phyloP scores from a whole-genome alignment of 2,113 vertebrate genomes.

The Porphyrio hochstetteri region DNA sequence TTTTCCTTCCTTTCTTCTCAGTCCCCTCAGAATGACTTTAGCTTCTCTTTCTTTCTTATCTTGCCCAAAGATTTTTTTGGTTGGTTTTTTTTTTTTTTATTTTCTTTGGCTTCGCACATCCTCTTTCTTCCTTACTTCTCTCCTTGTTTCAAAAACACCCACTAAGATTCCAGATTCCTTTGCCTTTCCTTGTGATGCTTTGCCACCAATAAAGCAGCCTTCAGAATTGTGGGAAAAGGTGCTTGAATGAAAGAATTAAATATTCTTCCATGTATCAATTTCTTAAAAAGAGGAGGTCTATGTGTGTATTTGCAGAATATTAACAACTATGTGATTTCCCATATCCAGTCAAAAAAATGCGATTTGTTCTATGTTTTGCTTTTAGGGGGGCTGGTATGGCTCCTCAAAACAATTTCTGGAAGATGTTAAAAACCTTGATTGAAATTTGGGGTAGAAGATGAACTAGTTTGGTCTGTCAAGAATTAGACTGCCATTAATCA shows the following conservation, averaged over 20 bases:
- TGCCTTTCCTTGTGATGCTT: not conserved
- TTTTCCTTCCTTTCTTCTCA: not conserved
- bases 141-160: not conserved
- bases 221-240: not conserved
- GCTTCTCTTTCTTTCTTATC: not conserved
- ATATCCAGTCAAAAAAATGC: not conserved
- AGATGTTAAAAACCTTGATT: fast-evolving
- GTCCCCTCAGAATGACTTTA: not conserved
- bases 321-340: not conserved
- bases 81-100: fast-evolving
- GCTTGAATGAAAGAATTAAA: not conserved
- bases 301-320: not conserved
- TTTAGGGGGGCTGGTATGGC: fast-evolving
- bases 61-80: not conserved
- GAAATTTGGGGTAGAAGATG: not conserved
- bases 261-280: not conserved
- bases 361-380: not conserved
- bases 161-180: not conserved
- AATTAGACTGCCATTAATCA: not conserved
- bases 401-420: not conserved
- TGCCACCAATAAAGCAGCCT: not conserved
- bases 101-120: not conserved
- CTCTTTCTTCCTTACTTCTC: not conserved
- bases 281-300: not conserved
- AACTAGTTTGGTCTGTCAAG: not conserved